A percentile compares a stretch with the other conserved stretches of the same genome.
These are phyloP conservation scores for mouse (Mus musculus) DNA, from an alignment of 2,113 vertebrate genomes.

Conservation along the genomic window DNA sequence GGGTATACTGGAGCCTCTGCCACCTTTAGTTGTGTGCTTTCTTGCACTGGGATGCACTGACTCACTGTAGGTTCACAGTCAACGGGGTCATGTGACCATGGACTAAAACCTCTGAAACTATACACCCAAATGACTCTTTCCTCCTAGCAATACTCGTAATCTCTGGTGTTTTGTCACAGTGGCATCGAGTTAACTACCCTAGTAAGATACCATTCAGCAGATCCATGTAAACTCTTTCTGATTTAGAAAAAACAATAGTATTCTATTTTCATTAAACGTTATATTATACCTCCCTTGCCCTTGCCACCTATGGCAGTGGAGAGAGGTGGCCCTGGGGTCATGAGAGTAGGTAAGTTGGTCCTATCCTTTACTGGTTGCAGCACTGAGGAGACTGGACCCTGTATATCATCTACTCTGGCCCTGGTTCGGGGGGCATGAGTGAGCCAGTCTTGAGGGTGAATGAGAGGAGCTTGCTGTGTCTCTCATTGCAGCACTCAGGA, in stretches of 20 bases:
- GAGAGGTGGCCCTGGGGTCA: too few relatives aligned
- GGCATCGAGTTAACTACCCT: not conserved
- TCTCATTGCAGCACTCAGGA: too few relatives aligned
- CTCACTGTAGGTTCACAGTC: not conserved
- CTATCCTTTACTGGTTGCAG: too few relatives aligned
- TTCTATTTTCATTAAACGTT: not conserved
- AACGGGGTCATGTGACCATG: not conserved
- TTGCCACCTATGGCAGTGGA: too few relatives aligned
- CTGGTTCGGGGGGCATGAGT: too few relatives aligned
- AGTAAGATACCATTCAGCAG: not conserved
- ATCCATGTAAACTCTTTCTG: not conserved
- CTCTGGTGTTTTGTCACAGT: not conserved
- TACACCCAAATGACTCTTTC: not conserved
- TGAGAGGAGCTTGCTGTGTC: too few relatives aligned
- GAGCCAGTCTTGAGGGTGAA: too few relatives aligned
- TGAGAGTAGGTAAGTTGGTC: too few relatives aligned
- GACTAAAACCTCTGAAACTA: not conserved
- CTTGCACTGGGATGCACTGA: not conserved
- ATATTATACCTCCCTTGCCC: too few relatives aligned
- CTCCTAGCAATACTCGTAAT: not conserved
- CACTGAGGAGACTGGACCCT: too few relatives aligned
- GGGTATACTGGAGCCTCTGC: not conserved
- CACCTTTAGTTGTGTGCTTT: not conserved
- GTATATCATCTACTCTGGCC: too few relatives aligned
- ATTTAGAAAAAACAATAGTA: not conserved